Conservation (phyloP, 2,888 invertebrate species). For the Rhodophaea formosa region DNA sequence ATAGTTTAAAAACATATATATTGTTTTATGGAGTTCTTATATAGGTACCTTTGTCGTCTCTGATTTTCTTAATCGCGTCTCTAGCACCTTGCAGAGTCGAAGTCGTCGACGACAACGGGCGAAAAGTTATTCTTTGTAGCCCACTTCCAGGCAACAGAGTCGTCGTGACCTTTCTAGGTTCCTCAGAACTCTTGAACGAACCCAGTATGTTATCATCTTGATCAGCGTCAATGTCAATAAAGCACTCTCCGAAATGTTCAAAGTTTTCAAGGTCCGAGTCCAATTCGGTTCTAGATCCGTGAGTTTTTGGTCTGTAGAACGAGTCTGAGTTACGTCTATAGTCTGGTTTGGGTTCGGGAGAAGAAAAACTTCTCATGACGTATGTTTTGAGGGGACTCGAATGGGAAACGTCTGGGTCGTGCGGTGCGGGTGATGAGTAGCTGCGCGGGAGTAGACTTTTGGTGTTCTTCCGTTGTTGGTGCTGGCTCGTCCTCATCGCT, state of each 20-base stretch:
- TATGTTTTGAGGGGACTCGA: constrained; percentile 45
- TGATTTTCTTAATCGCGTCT: constrained; percentile 53
- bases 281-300: constrained; percentile 63
- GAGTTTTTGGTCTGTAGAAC: constrained; percentile 57
- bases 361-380: constrained; percentile 66
- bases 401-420: constrained; percentile 46
- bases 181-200: constrained; percentile 56
- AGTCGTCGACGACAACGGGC: constrained; percentile 54
- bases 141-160: constrained; percentile 70
- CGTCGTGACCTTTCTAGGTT: constrained; percentile 63
- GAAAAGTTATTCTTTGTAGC: constrained; percentile 61
- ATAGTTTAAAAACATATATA: not conserved
- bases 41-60: constrained; percentile 61
- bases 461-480: constrained; percentile 58
- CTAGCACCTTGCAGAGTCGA: constrained; percentile 49
- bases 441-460: constrained; percentile 66
- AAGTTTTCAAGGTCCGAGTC: constrained; percentile 71
- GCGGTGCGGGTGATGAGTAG: constrained; percentile 64
- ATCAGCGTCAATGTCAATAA: constrained; percentile 72
- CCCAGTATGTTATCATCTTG: constrained; percentile 53
- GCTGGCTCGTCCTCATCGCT: constrained; percentile 63
- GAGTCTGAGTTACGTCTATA: constrained; percentile 63
- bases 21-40: no score
- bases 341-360: constrained; percentile 64
- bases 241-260: constrained; percentile 68